A percentile compares a stretch with the other conserved stretches of the same genome.
phyloP scores from a whole-genome alignment of 2,113 vertebrate species.

The Cromileptes altivelis region DNA sequence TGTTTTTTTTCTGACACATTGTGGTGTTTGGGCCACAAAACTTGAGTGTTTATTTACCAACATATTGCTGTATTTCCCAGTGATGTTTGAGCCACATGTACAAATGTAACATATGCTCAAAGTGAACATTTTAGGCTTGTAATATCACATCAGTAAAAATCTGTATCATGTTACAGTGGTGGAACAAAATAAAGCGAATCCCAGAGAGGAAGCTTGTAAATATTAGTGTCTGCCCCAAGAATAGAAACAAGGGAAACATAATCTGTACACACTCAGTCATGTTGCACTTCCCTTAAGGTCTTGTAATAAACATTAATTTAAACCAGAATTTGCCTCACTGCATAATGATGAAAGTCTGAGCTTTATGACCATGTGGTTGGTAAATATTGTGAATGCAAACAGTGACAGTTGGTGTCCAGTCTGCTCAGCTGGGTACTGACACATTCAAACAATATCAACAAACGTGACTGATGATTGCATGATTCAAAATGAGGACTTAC shows the following conservation, averaged over 20 bases:
- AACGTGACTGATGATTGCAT: conserved; percentile 50
- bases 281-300: neutral
- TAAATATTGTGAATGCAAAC: conserved; percentile 68
- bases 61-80: too few relatives aligned
- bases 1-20: too few relatives aligned
- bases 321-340: conserved; percentile 1
- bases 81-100: too few relatives aligned
- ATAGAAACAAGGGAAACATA: neutral
- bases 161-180: too few relatives aligned
- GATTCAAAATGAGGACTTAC: conserved; percentile 45
- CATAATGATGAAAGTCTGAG: conserved; percentile 32
- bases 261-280: neutral
- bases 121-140: neutral
- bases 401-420: conserved; percentile 66
- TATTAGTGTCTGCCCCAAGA: neutral
- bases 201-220: neutral
- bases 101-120: too few relatives aligned
- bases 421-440: conserved; percentile 46
- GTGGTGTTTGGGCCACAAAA: too few relatives aligned
- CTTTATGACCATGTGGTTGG: conserved; percentile 44
- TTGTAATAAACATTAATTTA: neutral
- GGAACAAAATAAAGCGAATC: neutral
- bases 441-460: conserved; percentile 50
- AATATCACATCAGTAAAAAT: conserved; percentile 11
- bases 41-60: too few relatives aligned